These are phyloP conservation scores for Gryllus longicercus DNA, from an alignment of 2,888 invertebrate species.

Conservation along the genomic window DNA sequence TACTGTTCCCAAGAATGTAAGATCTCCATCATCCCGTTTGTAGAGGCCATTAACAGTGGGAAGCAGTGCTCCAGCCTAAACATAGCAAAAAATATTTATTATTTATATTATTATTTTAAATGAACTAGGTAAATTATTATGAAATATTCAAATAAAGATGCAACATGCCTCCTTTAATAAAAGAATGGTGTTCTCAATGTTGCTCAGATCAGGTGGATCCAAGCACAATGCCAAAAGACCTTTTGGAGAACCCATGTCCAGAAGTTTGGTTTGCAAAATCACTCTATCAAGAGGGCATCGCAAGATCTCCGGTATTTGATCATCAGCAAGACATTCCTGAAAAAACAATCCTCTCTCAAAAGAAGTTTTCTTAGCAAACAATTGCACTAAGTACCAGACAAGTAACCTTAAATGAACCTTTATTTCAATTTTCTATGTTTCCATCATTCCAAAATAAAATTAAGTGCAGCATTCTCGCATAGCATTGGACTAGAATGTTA, in stretches of 20 bases:
- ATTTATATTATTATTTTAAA: not conserved
- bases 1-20: constrained; percentile 80
- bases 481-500: no score
- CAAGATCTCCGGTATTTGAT: constrained; percentile 69
- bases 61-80: constrained; percentile 74
- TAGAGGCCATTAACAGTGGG: constrained; percentile 53
- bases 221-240: constrained; percentile 78
- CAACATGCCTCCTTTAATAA: constrained; percentile 70
- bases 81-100: not conserved
- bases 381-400: no score
- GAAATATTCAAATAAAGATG: not conserved
- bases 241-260: constrained; percentile 77
- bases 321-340: constrained; percentile 50
- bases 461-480: no score
- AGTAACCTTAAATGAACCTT: no score
- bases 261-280: constrained; percentile 74
- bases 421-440: no score
- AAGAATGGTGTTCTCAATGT: constrained; percentile 78
- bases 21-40: constrained; percentile 67
- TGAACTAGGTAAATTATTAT: not conserved
- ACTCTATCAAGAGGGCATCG: constrained; percentile 77
- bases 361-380: no score
- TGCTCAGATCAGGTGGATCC: constrained; percentile 79
- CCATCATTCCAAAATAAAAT: no score
- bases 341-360: no score